phyloP scores from a whole-genome alignment of 2,797 vertebrate genomes.

The Enteromius viviparus region DNA sequence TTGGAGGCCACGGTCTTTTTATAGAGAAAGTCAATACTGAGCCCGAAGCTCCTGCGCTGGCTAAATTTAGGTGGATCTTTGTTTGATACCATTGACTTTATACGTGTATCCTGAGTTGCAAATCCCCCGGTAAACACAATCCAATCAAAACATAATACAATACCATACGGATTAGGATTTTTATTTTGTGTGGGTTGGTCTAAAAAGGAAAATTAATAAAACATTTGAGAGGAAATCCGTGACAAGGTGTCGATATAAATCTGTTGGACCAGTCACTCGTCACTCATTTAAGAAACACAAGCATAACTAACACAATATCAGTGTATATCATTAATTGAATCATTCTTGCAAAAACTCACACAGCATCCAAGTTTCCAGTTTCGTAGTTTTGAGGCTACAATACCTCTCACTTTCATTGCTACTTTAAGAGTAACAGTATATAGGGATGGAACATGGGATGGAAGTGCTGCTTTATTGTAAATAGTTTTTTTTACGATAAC shows the following conservation, averaged over 20 bases:
- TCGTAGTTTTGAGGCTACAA: background rate
- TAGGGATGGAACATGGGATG: background rate
- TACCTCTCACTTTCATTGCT: background rate
- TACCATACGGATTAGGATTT: background rate
- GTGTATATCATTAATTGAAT: background rate
- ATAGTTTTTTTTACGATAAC: background rate
- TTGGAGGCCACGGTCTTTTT: conserved; percentile 55
- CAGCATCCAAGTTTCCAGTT: background rate
- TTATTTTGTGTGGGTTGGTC: background rate
- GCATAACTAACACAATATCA: background rate
- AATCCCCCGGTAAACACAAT: conserved; percentile 43
- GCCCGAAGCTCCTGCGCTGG: conserved; percentile 40
- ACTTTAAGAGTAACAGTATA: background rate
- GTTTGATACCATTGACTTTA: conserved; percentile 47
- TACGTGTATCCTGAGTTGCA: conserved; percentile 17
- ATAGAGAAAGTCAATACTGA: conserved; percentile 58
- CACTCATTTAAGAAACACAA: background rate
- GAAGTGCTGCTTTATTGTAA: background rate
- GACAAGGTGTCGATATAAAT: conserved; percentile 17
- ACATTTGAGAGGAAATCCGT: conserved; percentile 11
- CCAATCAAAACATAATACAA: conserved; percentile 38
- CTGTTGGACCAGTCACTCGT: background rate
- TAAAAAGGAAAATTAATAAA: conserved; percentile 20
- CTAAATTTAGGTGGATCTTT: conserved; percentile 55
- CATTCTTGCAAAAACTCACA: background rate